phyloP scores from a whole-genome alignment of 1,140 invertebrate genomes.

The Drosophila watanabei region DNA sequence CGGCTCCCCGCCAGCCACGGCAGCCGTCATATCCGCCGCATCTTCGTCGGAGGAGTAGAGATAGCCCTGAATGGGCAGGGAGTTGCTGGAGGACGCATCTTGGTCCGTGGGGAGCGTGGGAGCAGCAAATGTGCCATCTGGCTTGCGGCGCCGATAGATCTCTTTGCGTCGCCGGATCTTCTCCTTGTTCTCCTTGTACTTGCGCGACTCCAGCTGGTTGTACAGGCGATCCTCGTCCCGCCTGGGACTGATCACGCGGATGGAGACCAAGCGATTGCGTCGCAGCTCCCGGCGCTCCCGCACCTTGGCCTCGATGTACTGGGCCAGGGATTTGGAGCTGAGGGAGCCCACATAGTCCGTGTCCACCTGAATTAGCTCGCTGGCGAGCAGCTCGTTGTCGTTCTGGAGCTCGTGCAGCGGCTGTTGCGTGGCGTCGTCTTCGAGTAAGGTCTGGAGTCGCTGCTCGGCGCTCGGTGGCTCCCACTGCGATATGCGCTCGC shows the following conservation, averaged over 20 bases:
- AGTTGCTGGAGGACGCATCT: background rate
- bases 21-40: conserved; percentile 4
- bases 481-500: conserved; percentile 95
- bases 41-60: conserved; percentile 80
- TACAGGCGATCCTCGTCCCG: conserved; percentile 91
- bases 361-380: conserved; percentile 48
- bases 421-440: conserved; percentile 33
- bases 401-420: conserved; percentile 36
- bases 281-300: conserved; percentile 62
- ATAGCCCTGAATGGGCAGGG: conserved; percentile 72
- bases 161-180: conserved; percentile 91
- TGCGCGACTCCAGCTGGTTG: conserved; percentile 88
- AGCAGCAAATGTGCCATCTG: conserved; percentile 14
- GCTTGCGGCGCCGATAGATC: conserved; percentile 85
- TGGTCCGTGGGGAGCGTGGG: conserved; percentile 52
- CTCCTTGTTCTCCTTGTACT: conserved; percentile 92
- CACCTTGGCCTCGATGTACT: conserved; percentile 61
- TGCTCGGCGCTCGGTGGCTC: conserved; percentile 89
- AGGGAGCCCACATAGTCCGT: conserved; percentile 43
- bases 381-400: conserved; percentile 32
- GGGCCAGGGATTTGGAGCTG: conserved; percentile 37
- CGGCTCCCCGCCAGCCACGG: background rate
- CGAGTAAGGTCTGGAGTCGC: conserved; percentile 61
- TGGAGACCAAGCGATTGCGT: conserved; percentile 87
- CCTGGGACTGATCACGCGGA: conserved; percentile 91